Evolutionary conservation across 2,113 vertebrate species (phyloP).

Genomic region (Columba janthina): DNA sequence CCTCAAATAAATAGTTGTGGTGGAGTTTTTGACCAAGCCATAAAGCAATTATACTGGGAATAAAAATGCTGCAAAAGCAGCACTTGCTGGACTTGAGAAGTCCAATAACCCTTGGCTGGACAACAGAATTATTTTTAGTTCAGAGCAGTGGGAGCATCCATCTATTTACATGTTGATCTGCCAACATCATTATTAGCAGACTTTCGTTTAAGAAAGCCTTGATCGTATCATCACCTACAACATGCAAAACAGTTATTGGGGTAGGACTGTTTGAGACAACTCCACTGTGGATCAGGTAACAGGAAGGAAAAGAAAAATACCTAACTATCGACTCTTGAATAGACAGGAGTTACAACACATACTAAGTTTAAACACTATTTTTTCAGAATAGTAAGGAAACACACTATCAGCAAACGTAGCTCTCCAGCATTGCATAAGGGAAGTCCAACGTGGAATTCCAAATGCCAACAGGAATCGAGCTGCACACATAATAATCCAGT

Average conservation of each 20-base stretch:
- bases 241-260: neutral
- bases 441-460: neutral
- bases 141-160: neutral
- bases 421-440: neutral
- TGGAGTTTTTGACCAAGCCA: neutral
- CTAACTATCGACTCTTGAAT: neutral
- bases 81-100: neutral
- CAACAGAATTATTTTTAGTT: neutral
- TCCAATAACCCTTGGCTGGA: neutral
- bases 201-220: neutral
- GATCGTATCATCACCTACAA: neutral
- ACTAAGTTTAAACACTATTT: neutral
- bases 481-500: neutral
- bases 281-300: neutral
- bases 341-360: neutral
- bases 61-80: conserved; percentile 8
- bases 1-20: neutral
- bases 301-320: neutral
- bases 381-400: neutral
- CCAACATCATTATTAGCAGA: neutral
- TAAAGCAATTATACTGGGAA: neutral
- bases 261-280: neutral
- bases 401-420: neutral
- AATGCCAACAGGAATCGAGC: neutral
- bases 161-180: neutral